Evolutionary conservation across 2,113 vertebrate genomes (phyloP).

Genomic region (Hemibagrus wyckioides): DNA sequence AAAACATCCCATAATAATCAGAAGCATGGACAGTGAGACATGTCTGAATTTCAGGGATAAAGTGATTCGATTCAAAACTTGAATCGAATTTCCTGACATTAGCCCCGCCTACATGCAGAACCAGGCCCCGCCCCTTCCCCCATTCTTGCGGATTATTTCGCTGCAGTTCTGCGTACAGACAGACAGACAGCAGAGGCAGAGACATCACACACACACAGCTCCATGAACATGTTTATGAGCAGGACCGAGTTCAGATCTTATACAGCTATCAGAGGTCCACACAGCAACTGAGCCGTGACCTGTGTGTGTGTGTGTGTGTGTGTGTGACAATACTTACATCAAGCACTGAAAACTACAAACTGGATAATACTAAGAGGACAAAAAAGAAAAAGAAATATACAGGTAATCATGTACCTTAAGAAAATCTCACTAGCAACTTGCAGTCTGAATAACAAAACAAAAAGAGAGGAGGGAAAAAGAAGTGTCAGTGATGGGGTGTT

Average conservation of each 20-base stretch:
- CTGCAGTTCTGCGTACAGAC: not conserved
- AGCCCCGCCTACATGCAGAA: not conserved
- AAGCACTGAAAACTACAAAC: constrained; percentile 14
- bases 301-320: not conserved
- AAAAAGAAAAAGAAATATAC: not conserved
- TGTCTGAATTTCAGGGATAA: not conserved
- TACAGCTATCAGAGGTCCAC: not conserved
- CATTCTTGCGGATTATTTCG: not conserved
- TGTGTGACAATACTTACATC: not conserved
- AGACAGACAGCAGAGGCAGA: not conserved
- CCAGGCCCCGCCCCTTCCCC: not conserved
- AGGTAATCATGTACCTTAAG: not conserved
- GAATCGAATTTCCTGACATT: no score
- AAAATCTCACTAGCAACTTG: constrained; percentile 73
- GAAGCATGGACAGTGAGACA: not conserved
- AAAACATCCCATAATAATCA: constrained; percentile 2
- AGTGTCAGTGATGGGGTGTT: constrained; percentile 60
- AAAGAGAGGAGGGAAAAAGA: constrained; percentile 73
- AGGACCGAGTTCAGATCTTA: not conserved
- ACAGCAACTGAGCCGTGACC: not conserved
- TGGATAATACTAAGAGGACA: not conserved
- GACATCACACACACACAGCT: not conserved
- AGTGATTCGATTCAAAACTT: no score
- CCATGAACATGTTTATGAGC: not conserved
- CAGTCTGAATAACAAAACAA: constrained; percentile 80